Percentiles rank a stretch among this genome's conserved stretches.
Evolutionary conservation across 1,140 invertebrate species (phyloP).

Genomic region (Sycobia sp.): DNA sequence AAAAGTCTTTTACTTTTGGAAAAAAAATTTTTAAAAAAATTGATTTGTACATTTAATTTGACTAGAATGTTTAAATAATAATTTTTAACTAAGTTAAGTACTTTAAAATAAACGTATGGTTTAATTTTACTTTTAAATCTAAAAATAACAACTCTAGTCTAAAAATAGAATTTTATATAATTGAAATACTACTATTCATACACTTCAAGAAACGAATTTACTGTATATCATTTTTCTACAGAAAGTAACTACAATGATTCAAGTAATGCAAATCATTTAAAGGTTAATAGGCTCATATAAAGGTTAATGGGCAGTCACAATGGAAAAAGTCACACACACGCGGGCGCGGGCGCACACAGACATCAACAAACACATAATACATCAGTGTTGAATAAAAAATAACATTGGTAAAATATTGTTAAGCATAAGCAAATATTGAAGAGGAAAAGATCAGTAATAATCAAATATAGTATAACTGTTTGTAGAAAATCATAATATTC

Average conservation of each 20-base stretch:
- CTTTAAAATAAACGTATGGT: neutral
- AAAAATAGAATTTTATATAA: constrained; percentile 26
- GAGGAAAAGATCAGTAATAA: neutral
- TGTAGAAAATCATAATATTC: neutral
- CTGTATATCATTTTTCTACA: neutral
- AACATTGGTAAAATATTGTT: no score
- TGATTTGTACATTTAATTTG: neutral
- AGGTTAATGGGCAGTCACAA: neutral
- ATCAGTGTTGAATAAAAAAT: no score
- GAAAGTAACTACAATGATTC: neutral
- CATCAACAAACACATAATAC: no score
- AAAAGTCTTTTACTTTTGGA: no score
- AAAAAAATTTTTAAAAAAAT: neutral
- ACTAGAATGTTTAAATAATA: neutral
- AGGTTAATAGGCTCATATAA: neutral
- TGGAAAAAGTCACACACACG: neutral
- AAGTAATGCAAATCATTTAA: neutral
- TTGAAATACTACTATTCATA: neutral
- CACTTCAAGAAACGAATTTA: neutral
- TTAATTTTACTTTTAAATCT: neutral
- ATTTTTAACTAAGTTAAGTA: neutral
- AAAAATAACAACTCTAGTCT: neutral
- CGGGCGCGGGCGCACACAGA: no score
- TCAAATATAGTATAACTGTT: neutral
- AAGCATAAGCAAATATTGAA: no score